Conservation (phyloP, 2,113 vertebrate genomes). For the Gopherus evgoodei region DNA sequence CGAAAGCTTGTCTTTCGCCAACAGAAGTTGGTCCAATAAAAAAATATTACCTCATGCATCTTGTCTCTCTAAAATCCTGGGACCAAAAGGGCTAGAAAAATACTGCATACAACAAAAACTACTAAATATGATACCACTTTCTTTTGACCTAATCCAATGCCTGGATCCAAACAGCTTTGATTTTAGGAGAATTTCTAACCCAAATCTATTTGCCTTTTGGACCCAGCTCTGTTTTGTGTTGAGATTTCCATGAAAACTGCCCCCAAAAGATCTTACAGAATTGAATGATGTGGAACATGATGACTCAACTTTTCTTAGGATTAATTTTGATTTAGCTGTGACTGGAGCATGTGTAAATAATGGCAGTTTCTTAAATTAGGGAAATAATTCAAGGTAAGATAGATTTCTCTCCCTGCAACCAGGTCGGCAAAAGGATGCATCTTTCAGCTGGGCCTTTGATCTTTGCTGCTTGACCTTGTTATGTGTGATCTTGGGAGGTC, state of each 20-base stretch:
- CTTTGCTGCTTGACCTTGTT: conserved; percentile 63
- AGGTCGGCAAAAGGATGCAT: neutral
- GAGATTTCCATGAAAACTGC: neutral
- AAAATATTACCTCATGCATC: neutral
- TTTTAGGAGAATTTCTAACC: neutral
- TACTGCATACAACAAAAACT: neutral
- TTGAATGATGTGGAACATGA: neutral
- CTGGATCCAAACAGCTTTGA: neutral
- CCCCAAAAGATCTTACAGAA: neutral
- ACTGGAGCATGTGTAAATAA: neutral
- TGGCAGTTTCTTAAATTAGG: neutral
- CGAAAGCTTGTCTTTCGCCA: neutral
- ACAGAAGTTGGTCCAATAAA: neutral
- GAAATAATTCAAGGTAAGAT: conserved; percentile 40
- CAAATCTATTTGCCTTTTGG: fast-evolving
- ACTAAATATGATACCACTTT: neutral
- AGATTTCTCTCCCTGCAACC: neutral
- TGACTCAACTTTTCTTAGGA: neutral
- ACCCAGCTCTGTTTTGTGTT: fast-evolving
- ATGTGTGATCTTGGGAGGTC: conserved; percentile 49
- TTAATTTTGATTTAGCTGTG: conserved; percentile 11
- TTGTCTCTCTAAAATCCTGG: neutral
- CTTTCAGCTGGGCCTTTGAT: conserved; percentile 48
- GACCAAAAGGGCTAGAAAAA: neutral
- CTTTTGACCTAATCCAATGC: neutral